Evolutionary conservation across 2,888 invertebrate species (phyloP).

Genomic region (Dorcus hopei): DNA sequence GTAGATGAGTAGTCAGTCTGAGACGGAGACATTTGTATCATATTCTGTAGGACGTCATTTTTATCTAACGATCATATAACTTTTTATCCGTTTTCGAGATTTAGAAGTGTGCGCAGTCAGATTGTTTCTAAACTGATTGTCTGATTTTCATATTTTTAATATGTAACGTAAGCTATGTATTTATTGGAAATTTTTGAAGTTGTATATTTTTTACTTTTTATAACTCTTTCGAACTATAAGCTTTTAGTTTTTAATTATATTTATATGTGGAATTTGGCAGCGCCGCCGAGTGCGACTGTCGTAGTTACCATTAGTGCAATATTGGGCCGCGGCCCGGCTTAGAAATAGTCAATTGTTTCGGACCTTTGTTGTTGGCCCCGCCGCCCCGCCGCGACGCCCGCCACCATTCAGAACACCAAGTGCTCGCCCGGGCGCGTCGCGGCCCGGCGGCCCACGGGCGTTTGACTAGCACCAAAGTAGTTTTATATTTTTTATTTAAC

Average conservation of each 20-base stretch:
- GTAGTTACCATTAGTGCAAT: slow-evolving; percentile 52
- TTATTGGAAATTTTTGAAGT: slow-evolving; percentile 47
- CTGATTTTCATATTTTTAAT: slow-evolving; percentile 45
- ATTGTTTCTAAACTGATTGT: slow-evolving; percentile 43
- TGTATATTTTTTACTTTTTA: slow-evolving; percentile 51
- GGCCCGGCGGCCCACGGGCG: slow-evolving; percentile 22
- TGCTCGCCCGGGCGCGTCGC: slow-evolving; percentile 30
- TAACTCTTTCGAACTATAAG: slow-evolving; percentile 45
- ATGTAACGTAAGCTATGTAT: slow-evolving; percentile 43
- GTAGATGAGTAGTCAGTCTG: slow-evolving; percentile 27
- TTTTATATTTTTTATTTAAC: slow-evolving; percentile 42
- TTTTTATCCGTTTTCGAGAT: slow-evolving; percentile 42
- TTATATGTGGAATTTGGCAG: slow-evolving; percentile 37
- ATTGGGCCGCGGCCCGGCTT: slow-evolving; percentile 45
- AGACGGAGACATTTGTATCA: slow-evolving; percentile 42
- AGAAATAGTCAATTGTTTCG: slow-evolving; percentile 50
- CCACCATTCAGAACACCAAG: not conserved
- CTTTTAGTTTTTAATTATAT: slow-evolving; percentile 41
- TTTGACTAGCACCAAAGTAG: slow-evolving; percentile 49
- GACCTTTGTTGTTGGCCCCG: slow-evolving; percentile 47
- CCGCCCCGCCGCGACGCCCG: slow-evolving; percentile 33
- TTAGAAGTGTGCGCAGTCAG: slow-evolving; percentile 43
- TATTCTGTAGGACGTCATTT: slow-evolving; percentile 49
- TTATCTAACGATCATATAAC: slow-evolving; percentile 44
- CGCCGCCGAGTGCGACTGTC: slow-evolving; percentile 17